Evolutionary conservation across 1,140 invertebrate genomes (phyloP), one percentile per base, ranked within the genome.

Genomic region (Panulirus ornatus): DNA sequence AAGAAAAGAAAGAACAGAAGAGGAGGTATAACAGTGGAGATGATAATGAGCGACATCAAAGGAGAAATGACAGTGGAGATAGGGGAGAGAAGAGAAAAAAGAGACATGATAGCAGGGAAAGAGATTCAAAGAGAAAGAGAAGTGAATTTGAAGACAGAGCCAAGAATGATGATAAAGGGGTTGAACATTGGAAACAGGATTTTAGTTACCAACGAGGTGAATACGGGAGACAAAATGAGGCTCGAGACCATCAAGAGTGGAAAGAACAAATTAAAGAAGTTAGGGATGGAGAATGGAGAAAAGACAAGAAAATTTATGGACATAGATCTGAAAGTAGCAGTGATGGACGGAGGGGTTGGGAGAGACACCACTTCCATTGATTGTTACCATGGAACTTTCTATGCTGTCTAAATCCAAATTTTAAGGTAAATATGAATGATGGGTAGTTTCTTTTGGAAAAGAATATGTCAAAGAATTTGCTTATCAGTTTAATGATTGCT

Each of bases 1-100:
- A 78, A n/a, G 63, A 66, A 14, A 51, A 75, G 19, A 89, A 81
- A 58, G 79, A 89, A 14, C 19, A 58, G 30, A 84, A 70, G 44
- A 36, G 51, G 51, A 75, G 44, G 11, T 44, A 81, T 30, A 73
- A 34, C 34, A 78, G 70, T 66, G 58, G 82, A 16, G 70, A 81
- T 36, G 82, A 70, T 54, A 78, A 22, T 34, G 79, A 89, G 19
- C 36, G 63, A 36, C 51, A 81, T 11, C 44, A 36, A 22, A 51
- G 36, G 22, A 78, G 47, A 58, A 73, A 78, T 22, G 42, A 58
- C 36, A 78, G 51, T 78, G 84, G 47, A 34, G 71, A 78, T 11
- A 81, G 70, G 22, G 54, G 42, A 30, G 78, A 78, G 1, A 81
- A 30, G 11, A 66, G 58, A 66, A 66, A 66, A 22, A 66, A 66